A percentile compares a stretch with the other conserved stretches of the same genome.
These are phyloP conservation scores for Asobara japonica DNA, from an alignment of 1,140 invertebrate genomes.

Conservation along the genomic window DNA sequence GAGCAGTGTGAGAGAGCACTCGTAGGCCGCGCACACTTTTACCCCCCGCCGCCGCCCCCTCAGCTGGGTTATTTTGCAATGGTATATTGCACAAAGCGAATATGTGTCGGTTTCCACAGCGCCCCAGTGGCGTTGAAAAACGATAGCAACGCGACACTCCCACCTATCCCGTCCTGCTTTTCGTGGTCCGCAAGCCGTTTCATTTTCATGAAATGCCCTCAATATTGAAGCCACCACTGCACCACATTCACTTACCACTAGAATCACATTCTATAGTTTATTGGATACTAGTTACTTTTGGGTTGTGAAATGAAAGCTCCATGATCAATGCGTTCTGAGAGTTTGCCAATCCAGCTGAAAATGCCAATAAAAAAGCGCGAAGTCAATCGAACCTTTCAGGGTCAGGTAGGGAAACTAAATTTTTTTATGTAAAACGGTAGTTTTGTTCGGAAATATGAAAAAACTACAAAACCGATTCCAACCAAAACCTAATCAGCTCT, in stretches of 20 bases:
- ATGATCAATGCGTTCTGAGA: too few species aligned
- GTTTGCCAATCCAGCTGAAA: too few species aligned
- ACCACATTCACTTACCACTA: not conserved
- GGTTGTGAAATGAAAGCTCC: too few species aligned
- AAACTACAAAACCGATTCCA: too few species aligned
- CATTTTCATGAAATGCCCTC: not conserved
- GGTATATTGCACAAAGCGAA: constrained; percentile 31
- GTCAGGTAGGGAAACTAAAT: too few species aligned
- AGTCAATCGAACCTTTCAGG: too few species aligned
- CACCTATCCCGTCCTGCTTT: not conserved
- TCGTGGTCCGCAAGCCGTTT: not conserved
- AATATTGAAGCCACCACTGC: not conserved
- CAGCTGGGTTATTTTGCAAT: not conserved
- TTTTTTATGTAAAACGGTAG: too few species aligned
- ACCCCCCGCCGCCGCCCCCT: not conserved
- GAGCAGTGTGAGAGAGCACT: not conserved
- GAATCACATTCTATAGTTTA: not conserved
- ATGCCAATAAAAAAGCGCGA: too few species aligned
- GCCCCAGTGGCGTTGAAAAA: constrained; percentile 28
- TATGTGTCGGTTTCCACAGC: constrained; percentile 30
- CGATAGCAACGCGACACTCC: constrained; percentile 21
- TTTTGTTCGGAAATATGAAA: too few species aligned
- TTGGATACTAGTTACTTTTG: too few species aligned
- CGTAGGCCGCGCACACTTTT: not conserved
- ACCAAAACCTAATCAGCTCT: too few species aligned